Evolutionary conservation across 2,797 vertebrate species (phyloP).

Genomic region (Lutjanus argentimaculatus): DNA sequence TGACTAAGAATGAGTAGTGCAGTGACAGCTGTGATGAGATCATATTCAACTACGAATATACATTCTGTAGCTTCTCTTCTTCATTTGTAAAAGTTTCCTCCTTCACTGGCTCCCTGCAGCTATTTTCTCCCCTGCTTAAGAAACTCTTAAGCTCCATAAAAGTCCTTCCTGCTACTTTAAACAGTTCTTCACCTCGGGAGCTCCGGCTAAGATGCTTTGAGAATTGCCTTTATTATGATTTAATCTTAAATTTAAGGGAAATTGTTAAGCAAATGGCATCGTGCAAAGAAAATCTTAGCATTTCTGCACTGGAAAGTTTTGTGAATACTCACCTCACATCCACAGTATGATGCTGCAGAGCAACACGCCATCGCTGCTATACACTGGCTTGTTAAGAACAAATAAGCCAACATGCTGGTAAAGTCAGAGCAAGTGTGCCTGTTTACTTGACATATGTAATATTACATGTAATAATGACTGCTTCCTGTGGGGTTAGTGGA

Average conservation of each 20-base stretch:
- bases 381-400: not conserved
- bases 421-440: not conserved
- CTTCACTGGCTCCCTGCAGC: slow-evolving; percentile 7
- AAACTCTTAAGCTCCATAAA: not conserved
- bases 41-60: not conserved
- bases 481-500: not conserved
- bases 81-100: not conserved
- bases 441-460: not conserved
- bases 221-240: slow-evolving; percentile 10
- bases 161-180: not conserved
- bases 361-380: too few species aligned
- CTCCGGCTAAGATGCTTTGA: slow-evolving; percentile 18
- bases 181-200: slow-evolving; percentile 14
- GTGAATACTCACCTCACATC: not conserved
- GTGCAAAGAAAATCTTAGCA: not conserved
- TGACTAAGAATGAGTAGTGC: not conserved
- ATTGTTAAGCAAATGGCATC: not conserved
- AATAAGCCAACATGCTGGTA: not conserved
- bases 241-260: not conserved
- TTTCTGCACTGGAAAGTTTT: not conserved
- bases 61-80: not conserved
- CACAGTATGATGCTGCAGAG: not conserved
- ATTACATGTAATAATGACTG: not conserved
- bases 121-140: slow-evolving; percentile 19
- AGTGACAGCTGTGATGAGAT: not conserved